Percentiles rank a stretch among this genome's conserved stretches.
Evolutionary conservation across 2,113 vertebrate genomes (phyloP).

Genomic region (Thinocorus orbignyianus): DNA sequence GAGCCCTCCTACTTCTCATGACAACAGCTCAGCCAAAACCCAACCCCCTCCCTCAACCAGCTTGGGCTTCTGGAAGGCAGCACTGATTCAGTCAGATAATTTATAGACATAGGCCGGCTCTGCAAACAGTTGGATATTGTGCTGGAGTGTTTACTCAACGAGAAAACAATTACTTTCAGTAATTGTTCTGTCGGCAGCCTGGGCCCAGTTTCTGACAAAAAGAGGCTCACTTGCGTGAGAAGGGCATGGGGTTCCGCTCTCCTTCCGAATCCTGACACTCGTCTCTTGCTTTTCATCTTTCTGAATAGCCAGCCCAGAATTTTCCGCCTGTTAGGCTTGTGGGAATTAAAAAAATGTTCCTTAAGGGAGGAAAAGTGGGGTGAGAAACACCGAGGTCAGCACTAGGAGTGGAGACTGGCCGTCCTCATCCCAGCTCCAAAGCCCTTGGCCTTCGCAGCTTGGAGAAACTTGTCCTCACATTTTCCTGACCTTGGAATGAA

Average conservation of each 20-base stretch:
- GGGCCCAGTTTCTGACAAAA: neutral
- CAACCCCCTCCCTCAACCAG: neutral
- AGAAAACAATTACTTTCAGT: neutral
- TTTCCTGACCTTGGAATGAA: neutral
- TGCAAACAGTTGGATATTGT: slow-evolving; percentile 39
- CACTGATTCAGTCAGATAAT: slow-evolving; percentile 8
- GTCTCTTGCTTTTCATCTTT: neutral
- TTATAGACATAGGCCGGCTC: neutral
- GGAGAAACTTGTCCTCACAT: accelerated
- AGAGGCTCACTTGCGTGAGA: neutral
- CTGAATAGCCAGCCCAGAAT: neutral
- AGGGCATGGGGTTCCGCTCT: neutral
- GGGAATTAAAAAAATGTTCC: neutral
- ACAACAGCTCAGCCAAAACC: neutral
- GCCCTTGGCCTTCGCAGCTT: neutral
- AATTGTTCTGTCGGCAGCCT: neutral
- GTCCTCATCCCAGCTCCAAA: accelerated
- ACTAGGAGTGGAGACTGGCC: accelerated
- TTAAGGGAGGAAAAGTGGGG: neutral
- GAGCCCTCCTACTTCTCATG: neutral
- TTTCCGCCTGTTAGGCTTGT: neutral
- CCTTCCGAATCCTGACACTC: neutral
- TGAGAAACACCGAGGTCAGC: neutral
- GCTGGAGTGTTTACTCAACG: neutral
- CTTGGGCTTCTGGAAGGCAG: neutral